Evolutionary conservation across 2,888 invertebrate species (phyloP).

Genomic region (Chrysopilus asiliformis): DNA sequence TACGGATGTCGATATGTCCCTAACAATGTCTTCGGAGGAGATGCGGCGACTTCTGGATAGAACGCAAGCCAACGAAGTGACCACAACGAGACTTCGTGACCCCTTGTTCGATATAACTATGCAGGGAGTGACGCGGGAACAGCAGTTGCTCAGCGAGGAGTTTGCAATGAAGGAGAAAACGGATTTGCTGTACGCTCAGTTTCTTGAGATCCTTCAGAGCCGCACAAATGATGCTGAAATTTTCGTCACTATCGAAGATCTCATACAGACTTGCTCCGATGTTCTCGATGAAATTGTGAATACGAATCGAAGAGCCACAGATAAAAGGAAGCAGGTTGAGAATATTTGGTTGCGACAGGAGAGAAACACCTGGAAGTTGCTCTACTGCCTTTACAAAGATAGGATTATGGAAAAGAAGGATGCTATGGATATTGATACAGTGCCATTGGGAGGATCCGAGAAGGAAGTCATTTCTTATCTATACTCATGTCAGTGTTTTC

Average conservation of each 20-base stretch:
- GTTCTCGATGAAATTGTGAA: constrained; percentile 14
- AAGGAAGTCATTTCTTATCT: constrained; percentile 36
- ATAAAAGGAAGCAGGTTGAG: constrained; percentile 15
- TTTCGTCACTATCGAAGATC: constrained; percentile 17
- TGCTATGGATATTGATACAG: constrained; percentile 32
- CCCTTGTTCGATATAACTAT: constrained; percentile 9
- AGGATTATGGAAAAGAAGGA: constrained; percentile 41
- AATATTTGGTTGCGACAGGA: constrained; percentile 60
- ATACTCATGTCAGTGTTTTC: constrained; percentile 32
- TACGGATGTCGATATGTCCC: constrained; percentile 18
- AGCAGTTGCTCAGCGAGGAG: constrained; percentile 7
- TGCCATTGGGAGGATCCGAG: constrained; percentile 39
- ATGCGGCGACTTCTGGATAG: constrained; percentile 19
- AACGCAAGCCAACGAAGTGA: constrained; percentile 7
- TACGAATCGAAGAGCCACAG: constrained; percentile 6
- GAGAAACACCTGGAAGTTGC: constrained; percentile 75
- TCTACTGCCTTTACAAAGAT: constrained; percentile 72
- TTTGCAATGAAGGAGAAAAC: constrained; percentile 21
- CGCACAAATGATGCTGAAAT: constrained; percentile 21
- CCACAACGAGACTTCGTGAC: neutral
- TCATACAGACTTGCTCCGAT: constrained; percentile 15
- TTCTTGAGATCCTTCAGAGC: constrained; percentile 30
- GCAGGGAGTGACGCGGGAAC: constrained; percentile 12
- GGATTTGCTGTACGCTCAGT: constrained; percentile 28
- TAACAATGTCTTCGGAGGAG: constrained; percentile 24